Conservation (phyloP, 2,797 vertebrate species). For the Sebastes steindachneri region DNA sequence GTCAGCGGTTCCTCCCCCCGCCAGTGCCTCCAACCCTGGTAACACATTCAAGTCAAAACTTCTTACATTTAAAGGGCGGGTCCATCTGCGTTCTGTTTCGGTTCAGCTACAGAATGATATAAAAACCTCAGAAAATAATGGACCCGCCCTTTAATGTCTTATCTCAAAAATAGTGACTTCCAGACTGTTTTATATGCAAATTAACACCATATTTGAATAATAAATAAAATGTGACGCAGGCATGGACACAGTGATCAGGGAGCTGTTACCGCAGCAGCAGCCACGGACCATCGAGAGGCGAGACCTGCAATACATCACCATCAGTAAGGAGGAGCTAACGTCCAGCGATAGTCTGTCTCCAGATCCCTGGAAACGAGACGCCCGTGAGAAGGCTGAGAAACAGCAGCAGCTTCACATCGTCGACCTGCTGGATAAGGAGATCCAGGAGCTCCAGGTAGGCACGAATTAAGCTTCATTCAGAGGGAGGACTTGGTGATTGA, state of each 20-base stretch:
- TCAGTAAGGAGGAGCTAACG: slow-evolving; percentile 92
- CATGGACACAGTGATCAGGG: slow-evolving; percentile 93
- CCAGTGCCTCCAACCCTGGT: slow-evolving; percentile 70
- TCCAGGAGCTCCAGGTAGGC: slow-evolving; percentile 91
- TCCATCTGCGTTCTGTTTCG: too few relatives aligned
- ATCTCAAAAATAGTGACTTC: too few relatives aligned
- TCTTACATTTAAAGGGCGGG: too few relatives aligned
- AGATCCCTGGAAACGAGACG: slow-evolving; percentile 97
- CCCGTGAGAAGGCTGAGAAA: slow-evolving; percentile 96
- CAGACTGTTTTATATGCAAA: neutral
- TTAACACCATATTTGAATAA: rapidly evolving
- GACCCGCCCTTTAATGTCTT: neutral
- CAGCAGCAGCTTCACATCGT: slow-evolving; percentile 98
- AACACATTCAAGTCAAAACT: neutral
- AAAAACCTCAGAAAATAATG: rapidly evolving
- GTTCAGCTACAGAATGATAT: too few relatives aligned
- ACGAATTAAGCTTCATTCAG: neutral
- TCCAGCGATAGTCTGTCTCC: slow-evolving; percentile 95
- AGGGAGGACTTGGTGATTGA: neutral
- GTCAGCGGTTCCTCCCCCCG: slow-evolving; percentile 68
- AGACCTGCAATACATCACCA: slow-evolving; percentile 92
- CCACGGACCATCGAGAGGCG: slow-evolving; percentile 95
- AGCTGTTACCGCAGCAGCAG: slow-evolving; percentile 96
- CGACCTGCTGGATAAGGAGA: slow-evolving; percentile 96
- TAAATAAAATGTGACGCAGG: slow-evolving; percentile 17